Percentiles rank a stretch among this genome's conserved stretches.
These are phyloP conservation scores for Patella ulyssiponensis DNA, from an alignment of 2,888 invertebrate genomes.

Conservation along the genomic window DNA sequence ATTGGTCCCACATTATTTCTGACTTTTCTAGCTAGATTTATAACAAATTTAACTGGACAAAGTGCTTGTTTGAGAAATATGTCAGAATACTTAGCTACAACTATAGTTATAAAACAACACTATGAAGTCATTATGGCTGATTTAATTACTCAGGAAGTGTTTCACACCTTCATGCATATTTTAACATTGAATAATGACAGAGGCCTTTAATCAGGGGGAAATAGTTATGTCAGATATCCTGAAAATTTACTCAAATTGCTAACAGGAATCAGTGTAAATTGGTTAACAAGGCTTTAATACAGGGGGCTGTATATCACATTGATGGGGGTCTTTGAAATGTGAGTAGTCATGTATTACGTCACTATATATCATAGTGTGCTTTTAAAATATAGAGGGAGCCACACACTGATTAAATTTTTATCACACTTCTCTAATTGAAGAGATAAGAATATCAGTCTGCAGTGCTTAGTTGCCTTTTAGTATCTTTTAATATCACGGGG, in stretches of 20 bases:
- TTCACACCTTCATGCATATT: constrained; percentile 12
- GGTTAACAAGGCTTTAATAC: constrained; percentile 7
- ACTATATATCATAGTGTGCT: neutral
- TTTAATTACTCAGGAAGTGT: neutral
- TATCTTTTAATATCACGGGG: constrained; percentile 3
- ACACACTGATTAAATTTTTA: neutral
- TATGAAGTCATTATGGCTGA: neutral
- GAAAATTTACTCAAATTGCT: constrained; percentile 5
- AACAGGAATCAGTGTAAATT: neutral
- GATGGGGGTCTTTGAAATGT: neutral
- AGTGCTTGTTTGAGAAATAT: too few species aligned
- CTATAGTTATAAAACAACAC: neutral
- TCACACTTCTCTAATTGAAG: neutral
- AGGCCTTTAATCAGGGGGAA: neutral
- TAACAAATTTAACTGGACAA: too few species aligned
- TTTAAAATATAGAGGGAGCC: neutral
- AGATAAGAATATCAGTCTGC: neutral
- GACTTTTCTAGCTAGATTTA: too few species aligned
- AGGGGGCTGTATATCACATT: constrained; percentile 6
- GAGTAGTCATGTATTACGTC: neutral
- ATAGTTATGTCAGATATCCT: constrained; percentile 7
- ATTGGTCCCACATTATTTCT: too few species aligned
- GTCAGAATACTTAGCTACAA: too few species aligned
- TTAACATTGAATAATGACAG: constrained; percentile 7
- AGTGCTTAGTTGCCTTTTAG: constrained; percentile 2